These are phyloP conservation scores for Oreotrochilus melanogaster DNA, from an alignment of 2,113 vertebrate species.

Conservation along the genomic window DNA sequence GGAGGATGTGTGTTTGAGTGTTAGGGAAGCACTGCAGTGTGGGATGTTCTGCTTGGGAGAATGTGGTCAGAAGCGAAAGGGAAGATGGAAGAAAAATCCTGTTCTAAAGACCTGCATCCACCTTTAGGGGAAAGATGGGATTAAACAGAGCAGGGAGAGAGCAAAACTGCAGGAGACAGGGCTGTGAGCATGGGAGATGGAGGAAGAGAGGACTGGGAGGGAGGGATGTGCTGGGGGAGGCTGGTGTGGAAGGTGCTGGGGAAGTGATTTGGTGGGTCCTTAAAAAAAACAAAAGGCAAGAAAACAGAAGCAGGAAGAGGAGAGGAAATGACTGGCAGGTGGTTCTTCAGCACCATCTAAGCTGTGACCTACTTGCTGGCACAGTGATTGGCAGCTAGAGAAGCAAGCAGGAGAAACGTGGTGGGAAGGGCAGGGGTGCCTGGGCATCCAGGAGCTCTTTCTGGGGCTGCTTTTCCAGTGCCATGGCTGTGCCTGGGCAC, in stretches of 20 bases:
- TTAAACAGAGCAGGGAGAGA: neutral
- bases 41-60: rapidly evolving
- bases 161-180: neutral
- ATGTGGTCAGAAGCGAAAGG: neutral
- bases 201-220: neutral
- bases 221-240: neutral
- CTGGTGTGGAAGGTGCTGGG: neutral
- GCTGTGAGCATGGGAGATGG: neutral
- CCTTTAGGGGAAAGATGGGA: neutral
- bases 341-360: neutral
- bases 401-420: neutral
- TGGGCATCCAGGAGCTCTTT: neutral
- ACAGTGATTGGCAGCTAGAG: neutral
- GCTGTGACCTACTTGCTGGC: neutral
- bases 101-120: neutral
- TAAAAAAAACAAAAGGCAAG: neutral
- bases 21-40: neutral
- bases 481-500: neutral
- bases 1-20: neutral
- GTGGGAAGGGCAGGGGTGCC: neutral
- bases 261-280: neutral
- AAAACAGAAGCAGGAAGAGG: neutral
- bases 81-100: neutral
- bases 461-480: neutral
- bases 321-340: neutral